Base-by-base conservation (phyloP, 2,888 invertebrate species). In the Orgyia antiqua region DNA sequence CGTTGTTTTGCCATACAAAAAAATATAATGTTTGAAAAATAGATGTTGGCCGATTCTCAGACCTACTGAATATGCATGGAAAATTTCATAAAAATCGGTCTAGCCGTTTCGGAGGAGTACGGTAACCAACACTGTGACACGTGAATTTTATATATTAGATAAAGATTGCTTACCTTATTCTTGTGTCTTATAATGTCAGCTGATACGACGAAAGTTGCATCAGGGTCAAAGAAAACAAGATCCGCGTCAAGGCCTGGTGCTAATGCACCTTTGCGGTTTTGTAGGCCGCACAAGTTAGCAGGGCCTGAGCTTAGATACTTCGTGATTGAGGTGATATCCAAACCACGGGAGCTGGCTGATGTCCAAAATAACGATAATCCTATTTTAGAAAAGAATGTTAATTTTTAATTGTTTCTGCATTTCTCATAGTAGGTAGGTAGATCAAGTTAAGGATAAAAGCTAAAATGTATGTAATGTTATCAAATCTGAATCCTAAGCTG, bases 161-260 rank as follows among this genome's bases (percentile, higher is more conserved):
- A n/a, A n/a, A n/a, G n/a, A n/a, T 7, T n/a, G 18, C 6, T 28
- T 68, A 90, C 91, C 88, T 92, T 93, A 63, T 92, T 92, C 46
- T 91, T 89, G 50, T 92, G 89, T n/a, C 88, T 76, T 42, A 92
- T 89, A 13, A 83, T 86, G n/a, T 88, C 84, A 28, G 84, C 59
- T 7, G 79, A 74, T 5, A 92, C 89, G 23, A 68, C 67, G 50
- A 91, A 90, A 13, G 79, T 76, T 25, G 86, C 87, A 2, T 91
- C 88, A 1, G 93, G 91, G 64, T 92, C 88, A 84, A 93, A 93
- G 42, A 92, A 87, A 29, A 93, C 89, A 25, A 93, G 87, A 60
- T 93, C 93, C 0, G 92, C 93, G 54, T 93, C 92, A 29, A 87
- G 87, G 3, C 91, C 92, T 3, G 79, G 76, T 26, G 77, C 74